These are phyloP conservation scores for Argyrosomus regius DNA, from an alignment of 2,797 vertebrate genomes.

Conservation along the genomic window DNA sequence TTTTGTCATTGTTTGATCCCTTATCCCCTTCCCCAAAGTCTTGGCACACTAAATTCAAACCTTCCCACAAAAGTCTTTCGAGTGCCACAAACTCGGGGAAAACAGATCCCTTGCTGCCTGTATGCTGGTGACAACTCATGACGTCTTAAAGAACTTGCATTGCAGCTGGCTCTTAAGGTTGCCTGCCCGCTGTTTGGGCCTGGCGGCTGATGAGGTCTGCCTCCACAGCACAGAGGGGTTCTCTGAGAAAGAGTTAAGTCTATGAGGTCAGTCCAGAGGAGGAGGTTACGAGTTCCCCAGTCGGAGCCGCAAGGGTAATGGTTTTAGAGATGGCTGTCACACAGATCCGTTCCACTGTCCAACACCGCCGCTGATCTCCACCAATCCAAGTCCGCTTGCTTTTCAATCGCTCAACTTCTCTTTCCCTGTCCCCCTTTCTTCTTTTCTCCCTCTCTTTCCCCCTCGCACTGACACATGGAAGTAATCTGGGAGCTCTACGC, in stretches of 20 bases:
- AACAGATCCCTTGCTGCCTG: slow-evolving; percentile 71
- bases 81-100: slow-evolving; percentile 65
- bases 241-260: slow-evolving; percentile 79
- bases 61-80: slow-evolving; percentile 70
- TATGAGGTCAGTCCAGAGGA: slow-evolving; percentile 77
- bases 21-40: slow-evolving; percentile 54
- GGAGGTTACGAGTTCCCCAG: slow-evolving; percentile 81
- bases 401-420: slow-evolving; percentile 79
- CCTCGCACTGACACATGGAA: slow-evolving; percentile 83
- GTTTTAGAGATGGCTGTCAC: slow-evolving; percentile 90
- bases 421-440: slow-evolving; percentile 74
- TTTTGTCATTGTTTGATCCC: slow-evolving; percentile 57
- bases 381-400: slow-evolving; percentile 72
- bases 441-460: slow-evolving; percentile 70
- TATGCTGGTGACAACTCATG: slow-evolving; percentile 71
- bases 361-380: slow-evolving; percentile 79
- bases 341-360: slow-evolving; percentile 89
- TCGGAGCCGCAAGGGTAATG: slow-evolving; percentile 83
- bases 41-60: slow-evolving; percentile 68
- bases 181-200: slow-evolving; percentile 69
- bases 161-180: slow-evolving; percentile 71
- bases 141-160: slow-evolving; percentile 65
- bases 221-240: slow-evolving; percentile 76
- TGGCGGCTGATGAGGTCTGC: slow-evolving; percentile 72
- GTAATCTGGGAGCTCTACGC: slow-evolving; percentile 82